Conservation (phyloP, 2,797 vertebrate species). For the Neosilurus mollespiculum region DNA sequence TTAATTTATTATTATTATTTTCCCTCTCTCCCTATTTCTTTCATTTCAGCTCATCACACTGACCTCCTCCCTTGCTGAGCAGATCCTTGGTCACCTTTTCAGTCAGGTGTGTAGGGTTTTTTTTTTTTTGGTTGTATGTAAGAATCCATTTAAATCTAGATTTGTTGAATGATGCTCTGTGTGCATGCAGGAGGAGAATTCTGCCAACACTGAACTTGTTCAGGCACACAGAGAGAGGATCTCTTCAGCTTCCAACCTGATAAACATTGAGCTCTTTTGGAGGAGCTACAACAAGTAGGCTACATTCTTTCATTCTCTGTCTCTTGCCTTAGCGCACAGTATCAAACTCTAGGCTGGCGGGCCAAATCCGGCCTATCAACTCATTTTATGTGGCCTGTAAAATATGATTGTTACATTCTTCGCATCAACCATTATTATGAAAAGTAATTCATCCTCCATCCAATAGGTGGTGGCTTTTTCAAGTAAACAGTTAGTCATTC, state of each 20-base stretch:
- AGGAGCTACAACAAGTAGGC: slow-evolving; percentile 84
- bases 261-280: slow-evolving; percentile 86
- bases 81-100: slow-evolving; percentile 87
- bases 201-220: slow-evolving; percentile 79
- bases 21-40: slow-evolving; percentile 20
- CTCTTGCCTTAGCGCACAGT: background rate
- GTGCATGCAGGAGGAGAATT: slow-evolving; percentile 78
- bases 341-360: too few species aligned
- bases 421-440: too few species aligned
- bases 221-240: slow-evolving; percentile 79
- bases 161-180: background rate
- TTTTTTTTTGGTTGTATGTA: slow-evolving; percentile 16
- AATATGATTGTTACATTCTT: too few species aligned
- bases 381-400: too few species aligned
- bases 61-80: slow-evolving; percentile 84
- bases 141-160: background rate
- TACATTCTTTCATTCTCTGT: background rate
- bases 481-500: too few species aligned
- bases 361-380: too few species aligned
- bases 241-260: slow-evolving; percentile 74
- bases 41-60: slow-evolving; percentile 78
- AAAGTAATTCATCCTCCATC: too few species aligned
- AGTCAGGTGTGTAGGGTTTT: slow-evolving; percentile 75
- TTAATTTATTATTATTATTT: background rate
- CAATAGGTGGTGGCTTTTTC: too few species aligned